Evolutionary conservation across 1,140 invertebrate genomes (phyloP), one percentile per base, ranked within the genome.

Genomic region (Drosophila hydei): DNA sequence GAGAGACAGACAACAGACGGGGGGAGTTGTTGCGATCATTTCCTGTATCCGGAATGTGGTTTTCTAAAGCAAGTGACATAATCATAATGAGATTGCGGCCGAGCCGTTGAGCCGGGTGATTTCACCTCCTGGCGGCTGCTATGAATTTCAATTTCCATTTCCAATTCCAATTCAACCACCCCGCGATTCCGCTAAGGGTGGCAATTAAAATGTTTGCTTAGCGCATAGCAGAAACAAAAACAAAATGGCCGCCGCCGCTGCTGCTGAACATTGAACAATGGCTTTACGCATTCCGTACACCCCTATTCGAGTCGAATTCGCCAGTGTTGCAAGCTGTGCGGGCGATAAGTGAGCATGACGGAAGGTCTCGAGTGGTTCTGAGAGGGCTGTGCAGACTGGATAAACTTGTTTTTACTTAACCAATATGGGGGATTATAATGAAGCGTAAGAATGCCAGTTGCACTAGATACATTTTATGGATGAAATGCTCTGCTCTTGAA

Each of bases 191-290:
- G 8, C 25, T 68, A 87, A 64, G 81, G 81, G 77, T 87, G 81
- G 81, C 83, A 87, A 87, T 87, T 87, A 87, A 76, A 87, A 75
- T 88, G 75, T 87, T 87, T 87, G 62, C 81, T 67, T 69, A 80
- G 43, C 56, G 12, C 23, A 16, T 9, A 23, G 40, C 40, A 14
- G 30, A 40, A 21, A 9, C 3, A n/a, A 19, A 52, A 68, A 62
- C 75, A 87, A 87, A 87, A 87, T 87, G 83, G 83, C 78, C 48
- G 38, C 59, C 47, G 52, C 78, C 48, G 38, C 59, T 40, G 52
- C 56, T 21, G 40, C 25, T 6, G 25, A 4, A 8, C 25, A 27
- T 6, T 33, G 25, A 9, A 42, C 33, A 33, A 68, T 72, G 56
- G 42, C 50, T 43, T 36, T 18, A 6, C 2, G 14, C 14, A 54